Base-by-base conservation (phyloP, 2,797 vertebrate species). In the Lepilemur ruficaudatus region DNA sequence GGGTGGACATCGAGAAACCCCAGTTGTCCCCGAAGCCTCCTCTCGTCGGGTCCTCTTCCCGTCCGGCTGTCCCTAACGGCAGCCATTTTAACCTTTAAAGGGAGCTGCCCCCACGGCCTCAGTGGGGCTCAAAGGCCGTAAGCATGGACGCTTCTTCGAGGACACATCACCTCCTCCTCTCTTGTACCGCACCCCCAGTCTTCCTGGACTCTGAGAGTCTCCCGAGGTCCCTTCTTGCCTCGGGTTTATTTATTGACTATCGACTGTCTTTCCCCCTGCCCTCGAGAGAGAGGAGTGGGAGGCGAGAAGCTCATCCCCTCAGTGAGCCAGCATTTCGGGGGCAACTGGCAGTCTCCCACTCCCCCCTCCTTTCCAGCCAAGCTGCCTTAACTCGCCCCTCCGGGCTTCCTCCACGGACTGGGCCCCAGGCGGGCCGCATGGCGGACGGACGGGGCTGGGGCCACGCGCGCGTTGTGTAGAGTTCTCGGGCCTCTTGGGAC, bases 61-160 rank as follows among this genome's bases (percentile, higher is more conserved):
- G 55, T n/a, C 99, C 98, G 0, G 98, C 99, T 84, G 99, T 98
- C 96, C 98, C 99, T 43, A 98, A 98, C 13, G 88, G 97, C 94
- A 98, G 99, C 67, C 99, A 99, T 94, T 99, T 99, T 97, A 99
- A 99, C 99, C 99, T 99, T 98, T 99, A 97, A 99, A 96, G 85
- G 96, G 86, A 20, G 96, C 92, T 73, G 98, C 94, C 79, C 93
- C 94, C 46, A 1, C 4, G 17, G 46, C 73, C n/a, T 65, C 6
- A 3, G 7, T 22, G 11, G 84, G 46, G 57, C 43, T 8, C 67
- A 9, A 17, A 65, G 72, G 90, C 50, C 63, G 4, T 11, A 69
- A 73, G 80, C 81, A 2, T 57, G 75, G 91, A 93, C 93, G 14
- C 96, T 86, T 55, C 57, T 70, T 65, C 61, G 14, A n/a, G 80